Evolutionary conservation across 2,888 invertebrate genomes (phyloP).

Genomic region (Hartigia nigra): DNA sequence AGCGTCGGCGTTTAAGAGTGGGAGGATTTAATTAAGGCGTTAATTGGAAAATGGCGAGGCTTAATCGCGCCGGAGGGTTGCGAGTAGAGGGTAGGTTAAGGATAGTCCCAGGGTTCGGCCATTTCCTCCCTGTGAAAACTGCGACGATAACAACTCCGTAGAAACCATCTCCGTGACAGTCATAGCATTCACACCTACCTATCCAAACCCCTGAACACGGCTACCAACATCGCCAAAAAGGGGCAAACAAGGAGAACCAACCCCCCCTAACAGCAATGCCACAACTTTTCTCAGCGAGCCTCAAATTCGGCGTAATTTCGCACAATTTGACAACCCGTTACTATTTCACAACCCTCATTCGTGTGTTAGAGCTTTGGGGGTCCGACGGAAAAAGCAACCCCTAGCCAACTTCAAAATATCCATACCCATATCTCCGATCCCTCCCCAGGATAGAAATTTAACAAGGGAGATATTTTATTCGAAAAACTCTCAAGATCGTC

Average conservation of each 20-base stretch:
- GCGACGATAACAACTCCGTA: conserved; percentile 52
- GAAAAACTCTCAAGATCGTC: not conserved
- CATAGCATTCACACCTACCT: not conserved
- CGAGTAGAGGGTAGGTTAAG: not conserved
- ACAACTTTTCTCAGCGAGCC: not conserved
- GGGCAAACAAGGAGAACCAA: not conserved
- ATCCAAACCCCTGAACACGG: not conserved
- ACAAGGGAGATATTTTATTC: not conserved
- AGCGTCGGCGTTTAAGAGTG: conserved; percentile 21
- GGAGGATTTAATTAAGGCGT: conserved; percentile 64
- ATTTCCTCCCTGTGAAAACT: conserved; percentile 56
- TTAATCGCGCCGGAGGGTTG: conserved; percentile 48
- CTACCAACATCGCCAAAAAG: not conserved
- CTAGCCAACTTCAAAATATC: not conserved
- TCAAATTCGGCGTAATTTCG: not conserved
- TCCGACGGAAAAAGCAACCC: not conserved
- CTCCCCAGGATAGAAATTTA: not conserved
- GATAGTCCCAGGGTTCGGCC: conserved; percentile 19
- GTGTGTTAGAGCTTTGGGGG: not conserved
- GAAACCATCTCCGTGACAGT: not conserved
- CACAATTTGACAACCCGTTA: not conserved
- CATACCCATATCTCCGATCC: not conserved
- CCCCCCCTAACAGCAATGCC: not conserved
- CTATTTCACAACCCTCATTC: not conserved
- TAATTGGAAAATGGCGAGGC: conserved; percentile 64